Evolutionary conservation across 1,140 invertebrate species (phyloP), one percentile per base, ranked within the genome.

Genomic region (Drosophila bocki): DNA sequence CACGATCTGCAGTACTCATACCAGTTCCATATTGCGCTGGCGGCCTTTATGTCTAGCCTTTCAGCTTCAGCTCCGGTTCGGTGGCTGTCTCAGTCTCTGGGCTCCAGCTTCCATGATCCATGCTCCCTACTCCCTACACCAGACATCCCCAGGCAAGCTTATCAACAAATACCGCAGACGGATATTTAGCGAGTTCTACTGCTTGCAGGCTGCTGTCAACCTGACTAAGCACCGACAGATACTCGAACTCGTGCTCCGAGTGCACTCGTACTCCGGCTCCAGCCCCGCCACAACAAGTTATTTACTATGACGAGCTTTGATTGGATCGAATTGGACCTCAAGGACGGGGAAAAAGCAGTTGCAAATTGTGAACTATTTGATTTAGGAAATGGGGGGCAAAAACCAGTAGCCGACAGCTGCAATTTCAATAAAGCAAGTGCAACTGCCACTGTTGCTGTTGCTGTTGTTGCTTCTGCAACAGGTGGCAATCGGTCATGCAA

Each of bases 161-260:
- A 88, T 87, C 83, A 87, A 88, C 84, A 88, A 88, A 90, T 88
- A 68, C 81, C 81, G 56, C 85, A 88, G 84, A 87, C 83, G 75
- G 80, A 74, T 78, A 87, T 81, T 88, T 81, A 88, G 84, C 71
- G 50, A 79, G 69, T 78, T 68, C 67, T 56, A 22, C 50, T 32
- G 29, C 50, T 13, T 7, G 29, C 48, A n/a, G 19, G 45, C 48
- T 67, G 44, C 80, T 82, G 80, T 82, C 80, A 82, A 74, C 74
- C 74, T 78, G 80, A 75, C 79, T 75, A 68, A 74, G 78, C 78
- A 81, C 71, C 67, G 65, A 56, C 65, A 67, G 37, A 50, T 35
- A 22, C 65, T 47, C 68, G 17, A 45, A 70, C 22, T 53, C 47
- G 33, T 53, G 42, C 51, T 54, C 11, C n/a, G 32, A 29, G 12